phyloP scores from a whole-genome alignment of 2,113 vertebrate species.

The Cervus canadensis region DNA sequence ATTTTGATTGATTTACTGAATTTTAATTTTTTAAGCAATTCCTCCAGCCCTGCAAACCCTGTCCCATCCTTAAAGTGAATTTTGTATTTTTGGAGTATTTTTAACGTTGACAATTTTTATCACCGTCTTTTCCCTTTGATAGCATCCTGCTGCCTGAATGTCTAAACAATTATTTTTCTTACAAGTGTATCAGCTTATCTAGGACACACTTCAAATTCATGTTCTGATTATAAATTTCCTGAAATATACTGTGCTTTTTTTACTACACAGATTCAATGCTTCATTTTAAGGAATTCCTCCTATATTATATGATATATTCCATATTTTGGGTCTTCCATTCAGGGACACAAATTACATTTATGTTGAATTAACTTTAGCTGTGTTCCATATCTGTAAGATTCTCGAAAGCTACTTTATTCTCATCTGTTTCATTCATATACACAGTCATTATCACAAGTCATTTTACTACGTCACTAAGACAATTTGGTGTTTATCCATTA shows the following conservation, averaged over 20 bases:
- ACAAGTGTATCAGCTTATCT: not conserved
- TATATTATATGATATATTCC: not conserved
- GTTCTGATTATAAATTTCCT: slow-evolving; percentile 28
- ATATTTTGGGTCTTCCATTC: not conserved
- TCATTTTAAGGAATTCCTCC: not conserved
- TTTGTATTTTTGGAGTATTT: not conserved
- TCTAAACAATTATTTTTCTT: not conserved
- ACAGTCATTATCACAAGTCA: not conserved
- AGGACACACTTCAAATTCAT: not conserved
- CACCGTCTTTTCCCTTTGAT: not conserved
- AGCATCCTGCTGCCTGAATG: not conserved
- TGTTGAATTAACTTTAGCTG: not conserved
- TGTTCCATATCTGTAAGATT: not conserved
- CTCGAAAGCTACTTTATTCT: not conserved
- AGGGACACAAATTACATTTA: not conserved
- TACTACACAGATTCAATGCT: not conserved
- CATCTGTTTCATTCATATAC: not conserved
- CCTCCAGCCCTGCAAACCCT: not conserved
- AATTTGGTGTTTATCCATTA: not conserved
- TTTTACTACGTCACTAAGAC: not conserved
- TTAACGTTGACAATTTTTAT: not conserved
- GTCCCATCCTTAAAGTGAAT: not conserved
- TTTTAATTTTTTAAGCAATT: not conserved
- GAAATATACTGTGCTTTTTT: not conserved
- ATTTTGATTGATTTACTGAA: not conserved